A percentile compares a stretch with the other conserved stretches of the same genome.
These are phyloP conservation scores for Ctenicera cuprea DNA, from an alignment of 2,888 invertebrate species.

Conservation along the genomic window DNA sequence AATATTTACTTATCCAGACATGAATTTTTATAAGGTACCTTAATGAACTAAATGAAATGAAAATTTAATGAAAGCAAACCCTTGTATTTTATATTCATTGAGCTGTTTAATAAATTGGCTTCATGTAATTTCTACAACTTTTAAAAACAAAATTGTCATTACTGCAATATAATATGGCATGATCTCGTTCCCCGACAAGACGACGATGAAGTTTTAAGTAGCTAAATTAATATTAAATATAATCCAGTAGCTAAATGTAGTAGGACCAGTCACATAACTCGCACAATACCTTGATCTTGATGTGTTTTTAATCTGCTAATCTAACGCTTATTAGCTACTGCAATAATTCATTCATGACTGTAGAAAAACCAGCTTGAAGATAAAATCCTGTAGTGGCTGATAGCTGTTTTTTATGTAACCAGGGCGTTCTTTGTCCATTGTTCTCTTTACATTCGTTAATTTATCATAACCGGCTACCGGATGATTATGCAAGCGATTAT, in stretches of 20 bases:
- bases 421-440: slow-evolving; percentile 29
- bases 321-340: slow-evolving; percentile 37
- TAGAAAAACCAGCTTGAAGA: slow-evolving; percentile 42
- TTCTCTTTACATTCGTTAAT: slow-evolving; percentile 29
- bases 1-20: background rate
- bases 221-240: background rate
- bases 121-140: no score
- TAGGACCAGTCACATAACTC: slow-evolving; percentile 1
- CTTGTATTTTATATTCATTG: no score
- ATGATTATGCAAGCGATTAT: slow-evolving; percentile 31
- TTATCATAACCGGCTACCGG: slow-evolving; percentile 33
- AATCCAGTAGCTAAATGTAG: slow-evolving; percentile 6
- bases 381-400: slow-evolving; percentile 34
- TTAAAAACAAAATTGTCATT: no score
- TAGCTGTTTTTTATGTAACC: slow-evolving; percentile 36
- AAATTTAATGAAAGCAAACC: no score
- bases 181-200: no score
- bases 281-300: slow-evolving; percentile 31
- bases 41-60: no score
- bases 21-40: background rate
- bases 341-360: slow-evolving; percentile 41
- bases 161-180: no score
- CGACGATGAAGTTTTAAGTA: no score
- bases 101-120: no score
- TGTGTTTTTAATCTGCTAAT: slow-evolving; percentile 45